Conservation (phyloP, 2,113 vertebrate species). For the Tenebrosternarchus preto region DNA sequence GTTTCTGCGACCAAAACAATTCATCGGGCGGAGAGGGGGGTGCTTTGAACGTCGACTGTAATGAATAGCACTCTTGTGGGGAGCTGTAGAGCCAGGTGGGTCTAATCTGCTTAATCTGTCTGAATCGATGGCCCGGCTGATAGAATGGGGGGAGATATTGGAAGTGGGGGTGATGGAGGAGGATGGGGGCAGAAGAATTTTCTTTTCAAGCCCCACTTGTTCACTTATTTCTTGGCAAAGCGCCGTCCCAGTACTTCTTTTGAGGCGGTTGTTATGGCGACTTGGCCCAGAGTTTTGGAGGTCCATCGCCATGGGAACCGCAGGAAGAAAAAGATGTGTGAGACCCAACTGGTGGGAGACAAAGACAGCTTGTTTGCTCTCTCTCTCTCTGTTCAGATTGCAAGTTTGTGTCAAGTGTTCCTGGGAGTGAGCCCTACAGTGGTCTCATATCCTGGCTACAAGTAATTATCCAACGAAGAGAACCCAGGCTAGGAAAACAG, state of each 20-base stretch:
- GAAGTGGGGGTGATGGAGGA: background rate
- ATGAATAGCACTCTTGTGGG: constrained; percentile 32
- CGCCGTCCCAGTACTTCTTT: constrained; percentile 40
- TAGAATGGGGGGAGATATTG: constrained; percentile 40
- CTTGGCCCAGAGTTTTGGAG: constrained; percentile 61
- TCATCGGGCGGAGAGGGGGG: constrained; percentile 2
- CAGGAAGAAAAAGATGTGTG: constrained; percentile 53
- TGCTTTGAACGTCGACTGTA: constrained; percentile 26
- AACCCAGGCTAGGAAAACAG: background rate
- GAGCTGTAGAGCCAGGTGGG: constrained; percentile 28
- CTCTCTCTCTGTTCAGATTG: background rate
- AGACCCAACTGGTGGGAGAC: constrained; percentile 62
- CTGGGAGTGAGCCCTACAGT: background rate
- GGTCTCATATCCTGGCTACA: constrained; percentile 2
- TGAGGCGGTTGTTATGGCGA: constrained; percentile 69
- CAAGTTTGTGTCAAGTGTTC: background rate
- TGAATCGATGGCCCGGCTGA: constrained; percentile 44
- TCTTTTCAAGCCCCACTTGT: constrained; percentile 42
- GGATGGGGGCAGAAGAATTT: background rate
- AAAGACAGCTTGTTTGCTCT: constrained; percentile 60
- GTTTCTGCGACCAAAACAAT: constrained; percentile 26
- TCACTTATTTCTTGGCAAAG: constrained; percentile 45
- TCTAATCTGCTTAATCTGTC: constrained; percentile 46
- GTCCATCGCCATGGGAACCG: constrained; percentile 66
- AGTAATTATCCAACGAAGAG: background rate